These are phyloP conservation scores for Anagyrus pseudococci DNA, from an alignment of 2,888 invertebrate species.

Conservation along the genomic window DNA sequence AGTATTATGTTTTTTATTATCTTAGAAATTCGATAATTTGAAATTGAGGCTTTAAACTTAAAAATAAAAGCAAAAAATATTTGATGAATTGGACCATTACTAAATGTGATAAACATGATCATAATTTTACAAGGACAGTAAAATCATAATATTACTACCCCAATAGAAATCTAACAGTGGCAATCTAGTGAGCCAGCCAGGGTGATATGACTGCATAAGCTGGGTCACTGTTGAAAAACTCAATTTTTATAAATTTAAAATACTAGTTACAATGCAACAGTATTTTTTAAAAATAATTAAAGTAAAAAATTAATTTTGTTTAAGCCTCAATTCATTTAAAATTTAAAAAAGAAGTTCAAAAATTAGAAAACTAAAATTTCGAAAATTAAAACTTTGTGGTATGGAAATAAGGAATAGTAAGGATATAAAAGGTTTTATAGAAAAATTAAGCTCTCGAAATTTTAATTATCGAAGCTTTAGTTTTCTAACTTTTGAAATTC, in stretches of 20 bases:
- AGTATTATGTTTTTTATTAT: not conserved
- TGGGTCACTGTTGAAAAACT: too few species aligned
- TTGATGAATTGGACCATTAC: too few species aligned
- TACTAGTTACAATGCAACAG: too few species aligned
- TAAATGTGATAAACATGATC: too few species aligned
- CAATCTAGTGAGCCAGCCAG: too few species aligned
- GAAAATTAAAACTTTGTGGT: slow-evolving; percentile 25
- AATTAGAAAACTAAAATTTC: slow-evolving; percentile 28
- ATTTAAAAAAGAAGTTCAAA: slow-evolving; percentile 17
- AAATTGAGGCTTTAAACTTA: slow-evolving; percentile 1
- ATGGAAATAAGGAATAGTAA: not conserved
- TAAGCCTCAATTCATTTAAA: not conserved
- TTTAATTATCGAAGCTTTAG: not conserved
- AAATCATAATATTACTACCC: too few species aligned
- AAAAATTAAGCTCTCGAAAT: slow-evolving; percentile 17
- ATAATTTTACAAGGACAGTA: too few species aligned
- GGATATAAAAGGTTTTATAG: not conserved
- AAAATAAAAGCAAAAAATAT: not conserved
- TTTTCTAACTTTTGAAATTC: slow-evolving; percentile 22
- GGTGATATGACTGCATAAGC: too few species aligned
- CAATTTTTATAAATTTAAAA: too few species aligned
- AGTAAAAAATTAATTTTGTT: too few species aligned
- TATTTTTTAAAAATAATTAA: too few species aligned
- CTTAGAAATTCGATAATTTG: slow-evolving; percentile 16
- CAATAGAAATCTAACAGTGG: too few species aligned